phyloP scores from a whole-genome alignment of 2,888 invertebrate species.

The Phragmatobia fuliginosa region DNA sequence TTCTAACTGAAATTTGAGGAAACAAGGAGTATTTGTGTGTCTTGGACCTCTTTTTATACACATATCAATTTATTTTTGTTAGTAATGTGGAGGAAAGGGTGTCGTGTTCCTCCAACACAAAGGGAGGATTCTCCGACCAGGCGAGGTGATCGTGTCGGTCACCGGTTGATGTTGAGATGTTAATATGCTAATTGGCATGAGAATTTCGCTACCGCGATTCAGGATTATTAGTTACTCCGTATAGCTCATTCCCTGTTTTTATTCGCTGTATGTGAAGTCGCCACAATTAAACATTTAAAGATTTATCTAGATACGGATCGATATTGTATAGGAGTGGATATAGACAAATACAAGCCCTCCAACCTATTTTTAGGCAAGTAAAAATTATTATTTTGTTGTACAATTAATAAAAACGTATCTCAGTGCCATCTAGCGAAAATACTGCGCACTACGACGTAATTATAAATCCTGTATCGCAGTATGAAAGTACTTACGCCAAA shows the following conservation, averaged over 20 bases:
- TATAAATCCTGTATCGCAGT: background rate
- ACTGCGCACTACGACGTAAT: background rate
- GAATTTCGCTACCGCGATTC: too few relatives aligned
- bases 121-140: too few relatives aligned
- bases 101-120: too few relatives aligned
- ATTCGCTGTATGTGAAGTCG: too few relatives aligned
- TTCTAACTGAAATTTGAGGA: constrained; percentile 28
- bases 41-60: constrained; percentile 14
- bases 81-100: too few relatives aligned
- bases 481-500: background rate
- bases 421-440: background rate
- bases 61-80: background rate
- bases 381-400: too few relatives aligned
- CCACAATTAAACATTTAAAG: too few relatives aligned
- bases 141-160: too few relatives aligned
- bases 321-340: background rate
- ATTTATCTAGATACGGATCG: background rate
- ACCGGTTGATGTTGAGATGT: too few relatives aligned
- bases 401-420: background rate
- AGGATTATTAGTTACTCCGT: background rate
- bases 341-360: background rate
- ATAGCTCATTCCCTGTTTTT: too few relatives aligned
- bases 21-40: background rate
- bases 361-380: background rate
- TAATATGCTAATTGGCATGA: too few relatives aligned